Conservation (phyloP, 2,797 vertebrate species). For the Xiphorhynchus erythropygius region DNA sequence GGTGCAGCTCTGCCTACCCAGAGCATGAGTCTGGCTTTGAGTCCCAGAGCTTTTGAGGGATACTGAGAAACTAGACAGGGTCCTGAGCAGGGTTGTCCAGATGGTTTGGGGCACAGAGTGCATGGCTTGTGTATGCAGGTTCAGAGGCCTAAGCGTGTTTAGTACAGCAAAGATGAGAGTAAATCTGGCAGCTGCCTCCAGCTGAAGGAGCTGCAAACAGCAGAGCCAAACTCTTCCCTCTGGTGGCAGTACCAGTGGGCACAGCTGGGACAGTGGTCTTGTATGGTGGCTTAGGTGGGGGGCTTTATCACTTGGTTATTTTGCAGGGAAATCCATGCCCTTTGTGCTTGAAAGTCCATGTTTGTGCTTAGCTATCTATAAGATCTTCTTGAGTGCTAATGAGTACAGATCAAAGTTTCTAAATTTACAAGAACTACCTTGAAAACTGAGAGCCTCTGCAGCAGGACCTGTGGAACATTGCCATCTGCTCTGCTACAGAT, state of each 20-base stretch:
- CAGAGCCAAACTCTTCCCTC: background rate
- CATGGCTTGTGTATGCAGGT: rapidly evolving
- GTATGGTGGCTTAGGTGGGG: too few relatives aligned
- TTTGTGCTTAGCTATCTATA: background rate
- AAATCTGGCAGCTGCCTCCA: background rate
- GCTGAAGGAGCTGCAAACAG: background rate
- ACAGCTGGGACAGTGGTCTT: background rate
- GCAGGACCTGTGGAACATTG: background rate
- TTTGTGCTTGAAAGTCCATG: background rate
- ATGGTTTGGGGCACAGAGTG: rapidly evolving
- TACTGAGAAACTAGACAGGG: background rate
- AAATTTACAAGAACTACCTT: background rate
- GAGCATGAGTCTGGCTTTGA: background rate
- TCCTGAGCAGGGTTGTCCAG: background rate
- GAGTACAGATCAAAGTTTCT: background rate
- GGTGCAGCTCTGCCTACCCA: background rate
- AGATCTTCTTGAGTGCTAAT: background rate
- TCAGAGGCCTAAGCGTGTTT: rapidly evolving
- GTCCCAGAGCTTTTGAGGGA: background rate
- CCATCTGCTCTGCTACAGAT: background rate
- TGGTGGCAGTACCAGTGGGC: background rate
- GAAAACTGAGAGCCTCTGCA: background rate
- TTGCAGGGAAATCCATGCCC: background rate
- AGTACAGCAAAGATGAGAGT: background rate
- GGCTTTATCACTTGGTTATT: background rate